Evolutionary conservation across 1,140 invertebrate species (phyloP), one percentile per base, ranked within the genome.

Genomic region (Drosophila ananassae): DNA sequence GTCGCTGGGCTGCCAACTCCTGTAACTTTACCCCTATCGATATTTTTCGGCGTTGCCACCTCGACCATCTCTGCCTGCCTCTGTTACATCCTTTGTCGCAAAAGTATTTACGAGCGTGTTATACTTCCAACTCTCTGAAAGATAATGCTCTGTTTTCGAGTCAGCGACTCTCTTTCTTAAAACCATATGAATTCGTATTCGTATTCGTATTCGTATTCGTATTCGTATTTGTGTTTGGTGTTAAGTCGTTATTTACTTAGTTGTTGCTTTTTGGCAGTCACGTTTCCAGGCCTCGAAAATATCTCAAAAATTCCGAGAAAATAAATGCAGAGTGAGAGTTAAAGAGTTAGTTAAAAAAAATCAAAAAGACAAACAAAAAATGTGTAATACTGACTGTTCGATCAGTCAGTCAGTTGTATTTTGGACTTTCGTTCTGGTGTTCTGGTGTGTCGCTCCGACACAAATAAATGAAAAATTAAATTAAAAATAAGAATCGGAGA

Each of bases 171-270:
- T 67, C 48, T 54, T 63, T 12, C 17, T 21, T 39, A 74, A 71
- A 63, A 73, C 56, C 58, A 58, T n/a, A 25, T 8, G 54, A 37
- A 76, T 64, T 72, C 60, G 62, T 37, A 53, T 64, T 48, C 77
- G 80, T 84, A 85, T 85, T 6, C 7, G 25, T 28, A 28, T 25
- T 25, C 5, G 80, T 74, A 53, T 64, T 48, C 77, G 80, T 84
- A 85, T 85, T 6, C 7, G 25, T 28, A 28, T 25, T 25, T 25
- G 80, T 74, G 85, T 85, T 62, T 67, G 59, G 76, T 84, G 76
- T 72, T 83, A 84, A 63, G 13, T 25, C 57, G 9, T 63, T 73
- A 63, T 74, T 73, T 74, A 52, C 54, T 47, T 74, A 69, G 25
- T 66, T 73, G 55, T 30, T 67, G 54, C 37, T 61, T 58, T 64